Evolutionary conservation across 2,888 invertebrate genomes (phyloP), one percentile per base, ranked within the genome.

Genomic region (Dynastes hyllus): DNA sequence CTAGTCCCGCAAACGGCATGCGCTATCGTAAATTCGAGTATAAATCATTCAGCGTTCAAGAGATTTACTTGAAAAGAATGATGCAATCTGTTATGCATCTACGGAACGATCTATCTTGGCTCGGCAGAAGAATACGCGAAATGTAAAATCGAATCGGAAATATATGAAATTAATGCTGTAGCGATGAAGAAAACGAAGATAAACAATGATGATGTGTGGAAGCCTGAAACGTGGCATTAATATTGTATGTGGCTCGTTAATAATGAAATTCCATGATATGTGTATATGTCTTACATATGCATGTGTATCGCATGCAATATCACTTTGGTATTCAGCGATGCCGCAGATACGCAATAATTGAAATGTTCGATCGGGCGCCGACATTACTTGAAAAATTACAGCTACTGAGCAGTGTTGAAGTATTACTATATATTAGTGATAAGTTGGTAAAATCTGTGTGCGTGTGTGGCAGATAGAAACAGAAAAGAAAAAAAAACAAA

Each of bases 361-460:
- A 75, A 61, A 75, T 61, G 61, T 75, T 75, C 73, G 61, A 75
- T 63, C 27, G 55, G 73, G 50, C 45, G 63, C 45, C 63, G 27
- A 37, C 61, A 29, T 77, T 58, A 67, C 53, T 55, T 67, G 77
- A 77, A 77, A 69, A 63, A 77, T 77, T 67, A 67, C 50, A 55
- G 61, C 61, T 27, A 69, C 58, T 13, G 55, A 37, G 55, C 55
- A 66, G 29, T 55, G 77, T 77, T 53, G 29, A 13, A 16, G 55
- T 45, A 55, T 22, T 45, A 45, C 45, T 11, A 11, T 37, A 37
- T 37, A 6, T 45, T 61, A 75, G 45, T 45, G 73, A 45, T 75
- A 61, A 61, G 50, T 40, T 61, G 22, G 37, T 16, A 61, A 61
- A 63, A 75, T 75, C 50, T 75, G 58, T 73, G 13, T 16, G 61